phyloP scores from a whole-genome alignment of 2,888 invertebrate genomes.

The Erebia epiphron region DNA sequence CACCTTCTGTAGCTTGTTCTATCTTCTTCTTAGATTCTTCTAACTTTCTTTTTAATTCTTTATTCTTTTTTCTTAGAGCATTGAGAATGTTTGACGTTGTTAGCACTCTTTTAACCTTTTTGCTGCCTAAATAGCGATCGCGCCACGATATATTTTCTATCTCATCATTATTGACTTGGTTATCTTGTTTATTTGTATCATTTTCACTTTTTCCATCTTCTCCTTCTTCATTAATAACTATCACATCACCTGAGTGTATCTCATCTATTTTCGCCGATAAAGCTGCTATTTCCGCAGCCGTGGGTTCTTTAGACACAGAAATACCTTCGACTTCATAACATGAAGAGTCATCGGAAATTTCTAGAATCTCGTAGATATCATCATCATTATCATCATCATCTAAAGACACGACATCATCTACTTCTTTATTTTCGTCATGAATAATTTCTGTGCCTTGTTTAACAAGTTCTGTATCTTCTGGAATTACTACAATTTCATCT shows the following conservation, averaged over 20 bases:
- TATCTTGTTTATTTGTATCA: constrained; percentile 44
- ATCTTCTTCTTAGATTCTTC: constrained; percentile 53
- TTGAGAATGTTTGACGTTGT: constrained; percentile 78
- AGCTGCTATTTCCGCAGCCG: constrained; percentile 70
- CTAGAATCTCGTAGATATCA: constrained; percentile 63
- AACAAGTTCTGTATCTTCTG: not conserved
- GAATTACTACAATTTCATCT: constrained; percentile 17
- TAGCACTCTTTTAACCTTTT: constrained; percentile 83
- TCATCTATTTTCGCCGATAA: constrained; percentile 76
- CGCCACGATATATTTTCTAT: constrained; percentile 76
- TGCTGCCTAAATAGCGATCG: constrained; percentile 82
- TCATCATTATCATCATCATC: constrained; percentile 52
- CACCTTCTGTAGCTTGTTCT: constrained; percentile 41
- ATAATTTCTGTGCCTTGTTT: constrained; percentile 3
- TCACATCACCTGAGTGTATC: constrained; percentile 62
- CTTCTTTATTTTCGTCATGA: not conserved
- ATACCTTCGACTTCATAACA: constrained; percentile 64
- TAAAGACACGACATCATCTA: constrained; percentile 18
- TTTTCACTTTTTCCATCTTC: constrained; percentile 42
- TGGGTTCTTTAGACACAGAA: constrained; percentile 73
- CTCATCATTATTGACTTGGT: constrained; percentile 24
- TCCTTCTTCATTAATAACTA: constrained; percentile 49
- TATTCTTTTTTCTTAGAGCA: constrained; percentile 84
- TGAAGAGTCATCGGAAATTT: constrained; percentile 70
- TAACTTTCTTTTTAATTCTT: constrained; percentile 69